Evolutionary conservation across 2,797 vertebrate genomes (phyloP).

Genomic region (Gallinago nigripennis): DNA sequence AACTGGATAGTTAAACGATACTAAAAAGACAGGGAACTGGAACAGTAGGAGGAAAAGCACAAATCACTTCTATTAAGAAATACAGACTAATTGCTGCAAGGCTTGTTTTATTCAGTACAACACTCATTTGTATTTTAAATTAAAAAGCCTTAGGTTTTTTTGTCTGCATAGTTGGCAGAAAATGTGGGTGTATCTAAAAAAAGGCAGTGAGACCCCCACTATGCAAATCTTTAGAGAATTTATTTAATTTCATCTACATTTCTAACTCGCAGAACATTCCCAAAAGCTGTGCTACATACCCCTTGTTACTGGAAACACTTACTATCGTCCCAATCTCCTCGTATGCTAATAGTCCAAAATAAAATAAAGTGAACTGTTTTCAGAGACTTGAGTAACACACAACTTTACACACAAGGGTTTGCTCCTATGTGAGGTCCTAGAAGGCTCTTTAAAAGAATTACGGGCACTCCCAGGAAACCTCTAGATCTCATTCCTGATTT

Average conservation of each 20-base stretch:
- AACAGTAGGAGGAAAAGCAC: not conserved
- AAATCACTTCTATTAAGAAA: constrained; percentile 7
- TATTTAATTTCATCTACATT: not conserved
- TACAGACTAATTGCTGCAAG: not conserved
- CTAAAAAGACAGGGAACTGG: not conserved
- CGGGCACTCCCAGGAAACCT: not conserved
- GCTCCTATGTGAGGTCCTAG: not conserved
- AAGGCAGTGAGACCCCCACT: not conserved
- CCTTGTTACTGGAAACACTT: not conserved
- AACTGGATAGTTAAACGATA: not conserved
- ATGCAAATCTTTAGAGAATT: not conserved
- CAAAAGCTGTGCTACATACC: not conserved
- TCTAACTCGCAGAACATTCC: not conserved
- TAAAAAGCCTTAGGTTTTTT: not conserved
- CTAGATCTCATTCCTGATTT: not conserved
- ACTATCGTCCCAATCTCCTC: not conserved
- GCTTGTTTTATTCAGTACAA: not conserved
- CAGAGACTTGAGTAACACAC: not conserved
- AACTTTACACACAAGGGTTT: not conserved
- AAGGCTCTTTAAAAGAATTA: not conserved
- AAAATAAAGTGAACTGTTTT: not conserved
- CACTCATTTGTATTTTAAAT: not conserved
- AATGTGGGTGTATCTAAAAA: not conserved
- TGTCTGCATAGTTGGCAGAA: not conserved
- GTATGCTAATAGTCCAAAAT: not conserved